A percentile compares a stretch with the other conserved stretches of the same genome.
These are phyloP conservation scores for Philopedon plagiatum DNA, from an alignment of 2,888 invertebrate species.

Conservation along the genomic window DNA sequence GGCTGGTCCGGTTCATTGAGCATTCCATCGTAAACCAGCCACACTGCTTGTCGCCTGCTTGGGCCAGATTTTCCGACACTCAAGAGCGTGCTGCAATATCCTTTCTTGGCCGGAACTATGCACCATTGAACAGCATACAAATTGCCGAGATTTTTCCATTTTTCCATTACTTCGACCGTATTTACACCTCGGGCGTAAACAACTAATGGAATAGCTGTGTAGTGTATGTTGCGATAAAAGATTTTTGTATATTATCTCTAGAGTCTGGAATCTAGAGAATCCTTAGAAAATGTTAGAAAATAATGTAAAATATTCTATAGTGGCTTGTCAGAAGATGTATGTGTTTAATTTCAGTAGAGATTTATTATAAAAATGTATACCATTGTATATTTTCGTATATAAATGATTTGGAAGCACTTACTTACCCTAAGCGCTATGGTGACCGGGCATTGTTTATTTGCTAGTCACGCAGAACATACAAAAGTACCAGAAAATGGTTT, in stretches of 20 bases:
- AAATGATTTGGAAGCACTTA: no score
- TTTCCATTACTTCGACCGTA: slow-evolving; percentile 21
- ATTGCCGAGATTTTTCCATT: slow-evolving; percentile 22
- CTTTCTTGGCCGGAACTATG: slow-evolving; percentile 3
- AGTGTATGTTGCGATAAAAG: not conserved
- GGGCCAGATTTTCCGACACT: slow-evolving; percentile 13
- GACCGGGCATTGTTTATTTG: no score
- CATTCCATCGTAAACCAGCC: slow-evolving; percentile 25
- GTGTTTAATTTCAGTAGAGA: no score
- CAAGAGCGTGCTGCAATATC: slow-evolving; percentile 2
- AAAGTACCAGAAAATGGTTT: no score
- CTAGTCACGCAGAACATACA: no score
- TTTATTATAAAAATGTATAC: no score
- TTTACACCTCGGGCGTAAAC: slow-evolving; percentile 20
- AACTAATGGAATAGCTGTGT: slow-evolving; percentile 6
- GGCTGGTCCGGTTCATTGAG: slow-evolving; percentile 28
- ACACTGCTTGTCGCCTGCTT: slow-evolving; percentile 28
- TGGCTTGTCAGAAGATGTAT: not conserved
- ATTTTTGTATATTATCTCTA: not conserved
- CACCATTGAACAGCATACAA: slow-evolving; percentile 28
- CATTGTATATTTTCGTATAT: no score
- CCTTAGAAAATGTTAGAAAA: not conserved
- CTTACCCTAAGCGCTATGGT: no score
- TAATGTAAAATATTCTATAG: not conserved
- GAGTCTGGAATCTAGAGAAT: not conserved